A percentile compares a stretch with the other conserved stretches of the same genome.
These are phyloP conservation scores for Alentia gelatinosa DNA, from an alignment of 2,888 invertebrate species.

Conservation along the genomic window DNA sequence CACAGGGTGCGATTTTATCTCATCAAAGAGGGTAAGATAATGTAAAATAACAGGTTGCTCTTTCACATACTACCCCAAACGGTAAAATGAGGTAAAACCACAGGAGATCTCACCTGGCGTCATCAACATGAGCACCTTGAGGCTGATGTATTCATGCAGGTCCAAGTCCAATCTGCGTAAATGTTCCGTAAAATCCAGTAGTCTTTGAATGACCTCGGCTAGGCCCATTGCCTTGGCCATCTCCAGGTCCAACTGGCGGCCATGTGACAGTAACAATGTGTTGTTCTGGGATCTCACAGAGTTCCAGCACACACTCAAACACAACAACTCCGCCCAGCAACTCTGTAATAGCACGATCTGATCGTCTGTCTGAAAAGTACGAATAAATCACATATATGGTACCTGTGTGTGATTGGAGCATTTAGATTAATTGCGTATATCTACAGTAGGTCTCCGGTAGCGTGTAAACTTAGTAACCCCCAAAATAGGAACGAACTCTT, in stretches of 20 bases:
- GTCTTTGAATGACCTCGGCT: conserved; percentile 93
- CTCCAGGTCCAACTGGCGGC: conserved; percentile 85
- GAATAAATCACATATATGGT: too few species aligned
- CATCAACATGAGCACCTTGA: conserved; percentile 95
- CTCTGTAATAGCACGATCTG: conserved; percentile 97
- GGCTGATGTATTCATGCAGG: conserved; percentile 96
- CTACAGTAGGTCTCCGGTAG: too few species aligned
- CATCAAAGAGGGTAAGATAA: too few species aligned
- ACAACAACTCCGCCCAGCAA: conserved; percentile 90
- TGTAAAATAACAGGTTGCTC: too few species aligned
- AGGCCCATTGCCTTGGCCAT: conserved; percentile 85
- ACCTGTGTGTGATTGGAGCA: too few species aligned
- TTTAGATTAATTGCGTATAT: too few species aligned
- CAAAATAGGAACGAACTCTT: too few species aligned
- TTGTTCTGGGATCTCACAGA: conserved; percentile 88
- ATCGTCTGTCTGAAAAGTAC: conserved; percentile 91
- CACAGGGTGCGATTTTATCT: too few species aligned
- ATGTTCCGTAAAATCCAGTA: conserved; percentile 97
- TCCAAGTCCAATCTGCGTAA: conserved; percentile 93
- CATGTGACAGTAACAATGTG: conserved; percentile 71
- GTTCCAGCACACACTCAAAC: conserved; percentile 85
- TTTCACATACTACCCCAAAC: too few species aligned
- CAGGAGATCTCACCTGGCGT: conserved; percentile 84
- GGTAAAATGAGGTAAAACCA: not conserved
- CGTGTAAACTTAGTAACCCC: too few species aligned